Conservation (phyloP, 2,113 vertebrate species). For the Stomatorhinus ivindoensis region DNA sequence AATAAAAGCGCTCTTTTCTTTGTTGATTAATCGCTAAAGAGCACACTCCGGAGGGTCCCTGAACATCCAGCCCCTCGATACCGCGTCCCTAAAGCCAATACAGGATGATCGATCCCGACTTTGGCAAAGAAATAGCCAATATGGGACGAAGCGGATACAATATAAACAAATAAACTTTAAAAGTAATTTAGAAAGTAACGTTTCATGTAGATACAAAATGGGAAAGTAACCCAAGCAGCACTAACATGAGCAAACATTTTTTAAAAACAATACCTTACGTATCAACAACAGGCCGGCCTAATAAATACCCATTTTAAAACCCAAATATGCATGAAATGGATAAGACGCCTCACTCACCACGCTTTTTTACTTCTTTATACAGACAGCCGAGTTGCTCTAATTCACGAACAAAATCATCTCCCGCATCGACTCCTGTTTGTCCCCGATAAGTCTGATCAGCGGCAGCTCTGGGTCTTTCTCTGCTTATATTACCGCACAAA, state of each 20-base stretch:
- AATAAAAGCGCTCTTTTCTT: conserved; percentile 34
- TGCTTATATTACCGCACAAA: conserved; percentile 7
- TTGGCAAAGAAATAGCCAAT: background rate
- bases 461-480: background rate
- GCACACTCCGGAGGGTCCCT: conserved; percentile 19
- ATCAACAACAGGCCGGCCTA: background rate
- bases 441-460: background rate
- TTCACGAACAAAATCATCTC: conserved; percentile 25
- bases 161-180: conserved; percentile 10
- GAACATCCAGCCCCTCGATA: conserved; percentile 14
- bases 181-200: background rate
- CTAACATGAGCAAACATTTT: background rate
- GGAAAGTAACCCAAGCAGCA: background rate
- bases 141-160: background rate
- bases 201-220: background rate
- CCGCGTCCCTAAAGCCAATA: background rate
- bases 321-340: background rate
- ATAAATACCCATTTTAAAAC: background rate
- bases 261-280: background rate
- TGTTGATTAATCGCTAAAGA: conserved; percentile 44
- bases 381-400: conserved; percentile 33
- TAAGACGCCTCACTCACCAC: conserved; percentile 43
- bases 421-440: conserved; percentile 4
- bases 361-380: conserved; percentile 30
- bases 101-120: background rate